These are phyloP conservation scores for Cyclura pinguis DNA, from an alignment of 2,797 vertebrate species.

Conservation along the genomic window DNA sequence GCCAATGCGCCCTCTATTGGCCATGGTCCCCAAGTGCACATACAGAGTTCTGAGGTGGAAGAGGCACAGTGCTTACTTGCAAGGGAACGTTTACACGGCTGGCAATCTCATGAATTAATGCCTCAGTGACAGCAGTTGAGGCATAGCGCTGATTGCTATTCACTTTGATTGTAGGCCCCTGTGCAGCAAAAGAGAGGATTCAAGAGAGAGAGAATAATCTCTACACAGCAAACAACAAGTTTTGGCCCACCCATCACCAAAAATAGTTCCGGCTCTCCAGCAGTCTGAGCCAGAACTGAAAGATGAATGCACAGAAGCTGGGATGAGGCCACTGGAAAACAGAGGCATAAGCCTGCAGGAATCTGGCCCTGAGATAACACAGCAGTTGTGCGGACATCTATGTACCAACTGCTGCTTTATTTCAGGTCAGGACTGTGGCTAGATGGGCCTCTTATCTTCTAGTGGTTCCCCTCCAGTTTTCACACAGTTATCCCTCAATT, in stretches of 20 bases:
- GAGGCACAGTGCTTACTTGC: constrained; percentile 83
- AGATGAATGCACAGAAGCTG: background rate
- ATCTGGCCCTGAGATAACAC: background rate
- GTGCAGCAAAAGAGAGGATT: constrained; percentile 15
- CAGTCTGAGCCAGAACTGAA: too few relatives aligned
- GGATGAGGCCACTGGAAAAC: background rate
- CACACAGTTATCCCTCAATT: background rate
- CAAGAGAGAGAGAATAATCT: background rate
- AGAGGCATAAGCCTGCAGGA: background rate
- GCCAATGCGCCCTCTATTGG: background rate
- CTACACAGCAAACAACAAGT: background rate
- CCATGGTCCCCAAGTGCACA: background rate
- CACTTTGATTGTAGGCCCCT: constrained; percentile 97
- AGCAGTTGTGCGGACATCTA: background rate
- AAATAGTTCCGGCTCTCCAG: background rate
- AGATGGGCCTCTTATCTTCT: background rate
- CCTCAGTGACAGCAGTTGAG: constrained; percentile 92
- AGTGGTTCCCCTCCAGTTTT: background rate
- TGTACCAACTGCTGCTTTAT: background rate
- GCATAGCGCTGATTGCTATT: constrained; percentile 98
- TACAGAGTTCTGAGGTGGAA: background rate
- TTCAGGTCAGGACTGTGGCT: background rate
- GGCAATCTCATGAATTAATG: constrained; percentile 89
- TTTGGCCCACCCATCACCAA: background rate
- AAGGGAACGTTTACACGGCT: constrained; percentile 85